Conservation (phyloP, 2,888 invertebrate genomes). For the Drosophila anomelani region DNA sequence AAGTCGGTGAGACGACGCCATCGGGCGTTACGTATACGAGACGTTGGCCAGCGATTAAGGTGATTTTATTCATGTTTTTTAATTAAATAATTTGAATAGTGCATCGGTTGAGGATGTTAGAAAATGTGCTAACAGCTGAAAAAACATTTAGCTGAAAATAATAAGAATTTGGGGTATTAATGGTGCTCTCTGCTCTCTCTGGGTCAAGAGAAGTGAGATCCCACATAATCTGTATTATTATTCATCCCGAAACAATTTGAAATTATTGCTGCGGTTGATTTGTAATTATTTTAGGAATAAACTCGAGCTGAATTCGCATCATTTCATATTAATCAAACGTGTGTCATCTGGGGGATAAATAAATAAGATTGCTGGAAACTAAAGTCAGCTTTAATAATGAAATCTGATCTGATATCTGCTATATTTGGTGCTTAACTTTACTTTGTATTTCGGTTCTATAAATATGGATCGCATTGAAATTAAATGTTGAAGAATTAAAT, state of each 20-base stretch:
- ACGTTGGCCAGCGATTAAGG: constrained; percentile 2
- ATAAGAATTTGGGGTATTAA: too few species aligned
- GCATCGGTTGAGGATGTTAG: constrained; percentile 22
- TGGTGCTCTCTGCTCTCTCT: background rate
- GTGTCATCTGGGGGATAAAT: too few species aligned
- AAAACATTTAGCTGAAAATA: constrained; percentile 4
- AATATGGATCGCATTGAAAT: background rate
- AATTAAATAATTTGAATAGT: constrained; percentile 35
- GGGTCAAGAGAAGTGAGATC: background rate
- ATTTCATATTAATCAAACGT: constrained; percentile 1
- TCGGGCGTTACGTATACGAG: constrained; percentile 24
- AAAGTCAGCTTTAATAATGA: background rate
- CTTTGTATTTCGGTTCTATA: constrained; percentile 1
- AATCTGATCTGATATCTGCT: background rate
- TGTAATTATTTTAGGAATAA: background rate
- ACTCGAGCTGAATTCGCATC: background rate
- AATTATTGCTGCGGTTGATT: background rate
- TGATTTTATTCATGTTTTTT: background rate
- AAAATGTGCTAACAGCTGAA: constrained; percentile 25
- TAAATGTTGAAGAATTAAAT: constrained; percentile 4
- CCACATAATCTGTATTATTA: background rate
- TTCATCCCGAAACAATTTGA: constrained; percentile 6
- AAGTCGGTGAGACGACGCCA: background rate
- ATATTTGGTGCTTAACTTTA: background rate
- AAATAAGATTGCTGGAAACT: too few species aligned